Base-by-base conservation (phyloP, 2,888 invertebrate species). In the Tipula helvola region DNA sequence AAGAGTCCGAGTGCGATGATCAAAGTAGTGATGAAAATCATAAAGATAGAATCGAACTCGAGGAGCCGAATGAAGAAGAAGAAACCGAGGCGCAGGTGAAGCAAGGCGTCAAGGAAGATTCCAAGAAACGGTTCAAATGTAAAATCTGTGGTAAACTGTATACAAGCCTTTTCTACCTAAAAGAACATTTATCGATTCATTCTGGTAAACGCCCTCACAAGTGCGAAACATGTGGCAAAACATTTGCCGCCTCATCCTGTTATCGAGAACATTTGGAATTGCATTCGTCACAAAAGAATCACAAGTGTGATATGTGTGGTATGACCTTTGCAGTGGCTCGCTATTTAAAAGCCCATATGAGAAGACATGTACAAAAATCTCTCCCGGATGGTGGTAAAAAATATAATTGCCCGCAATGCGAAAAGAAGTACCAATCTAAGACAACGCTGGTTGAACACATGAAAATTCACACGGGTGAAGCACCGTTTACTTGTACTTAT, bases 281-380 rank as follows among this genome's bases (percentile, higher is more conserved):
- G 84, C 84, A 84, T 84, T 39, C 39, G 1, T 16, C 36, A 7
- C 41, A 36, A 16, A 84, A 83, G 36, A 83, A 84, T n/a, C 84
- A 84, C 8, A 84, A 84, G n/a, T 84, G 84, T 84, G 41, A 84
- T 10, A 39, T 84, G 7, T 84, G 84, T 84, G 84, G 84, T 13
- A 84, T 84, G 84, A 41, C 36, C n/a, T 84, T 84, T 84, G 84
- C 84, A 2, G 84, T 84, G 2, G n/a, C 84, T 8, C 84, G 84
- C 5, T 84, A 84, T 84, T 84, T 84, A 84, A 84, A 39, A 84
- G 84, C 84, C 7, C 84, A 84, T 84, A 84, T 39, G 84, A 39
- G 84, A n/a, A 36, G 84, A 7, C 84, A 84, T 84, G 41, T 16
- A 4, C 84, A 84, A 41, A 84, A 39, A 36, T 16, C 39, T 16